Conservation (phyloP, 2,888 invertebrate species). For the Oscheius sp. region DNA sequence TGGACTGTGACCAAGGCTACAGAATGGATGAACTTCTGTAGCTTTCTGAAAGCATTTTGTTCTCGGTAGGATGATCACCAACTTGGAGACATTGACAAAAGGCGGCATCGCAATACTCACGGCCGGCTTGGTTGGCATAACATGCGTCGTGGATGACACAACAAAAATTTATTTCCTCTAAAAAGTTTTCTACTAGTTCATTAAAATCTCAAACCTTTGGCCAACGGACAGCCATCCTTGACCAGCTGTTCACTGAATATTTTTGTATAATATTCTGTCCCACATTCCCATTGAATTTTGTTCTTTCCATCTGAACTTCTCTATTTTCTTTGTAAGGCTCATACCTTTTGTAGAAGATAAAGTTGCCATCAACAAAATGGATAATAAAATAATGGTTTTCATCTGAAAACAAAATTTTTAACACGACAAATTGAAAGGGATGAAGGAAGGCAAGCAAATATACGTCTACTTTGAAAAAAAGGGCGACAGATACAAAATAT, state of each 20-base stretch:
- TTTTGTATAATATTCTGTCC: conserved; percentile 14
- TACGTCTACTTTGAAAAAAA: not conserved
- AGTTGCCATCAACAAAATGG: not conserved
- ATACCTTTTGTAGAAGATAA: not conserved
- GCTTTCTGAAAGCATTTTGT: not conserved
- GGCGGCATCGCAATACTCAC: not conserved
- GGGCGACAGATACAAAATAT: not conserved
- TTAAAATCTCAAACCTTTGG: conserved; percentile 3
- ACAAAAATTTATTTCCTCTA: conserved; percentile 9
- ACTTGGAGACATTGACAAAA: conserved; percentile 10
- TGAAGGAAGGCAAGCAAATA: too few species aligned
- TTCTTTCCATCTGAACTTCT: not conserved
- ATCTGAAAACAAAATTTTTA: not conserved
- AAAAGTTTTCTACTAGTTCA: not conserved
- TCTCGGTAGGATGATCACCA: not conserved
- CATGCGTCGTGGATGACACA: conserved; percentile 3
- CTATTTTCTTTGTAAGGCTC: not conserved
- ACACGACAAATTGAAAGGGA: not conserved
- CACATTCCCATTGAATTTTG: conserved; percentile 16
- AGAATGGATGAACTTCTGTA: not conserved
- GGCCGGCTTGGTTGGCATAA: not conserved
- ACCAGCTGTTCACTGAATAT: conserved; percentile 10
- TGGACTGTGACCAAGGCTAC: not conserved
- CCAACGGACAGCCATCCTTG: not conserved
- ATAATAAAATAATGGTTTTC: too few species aligned